Evolutionary conservation across 2,888 invertebrate genomes (phyloP), one percentile per base, ranked within the genome.

Genomic region (Fragum sueziense): DNA sequence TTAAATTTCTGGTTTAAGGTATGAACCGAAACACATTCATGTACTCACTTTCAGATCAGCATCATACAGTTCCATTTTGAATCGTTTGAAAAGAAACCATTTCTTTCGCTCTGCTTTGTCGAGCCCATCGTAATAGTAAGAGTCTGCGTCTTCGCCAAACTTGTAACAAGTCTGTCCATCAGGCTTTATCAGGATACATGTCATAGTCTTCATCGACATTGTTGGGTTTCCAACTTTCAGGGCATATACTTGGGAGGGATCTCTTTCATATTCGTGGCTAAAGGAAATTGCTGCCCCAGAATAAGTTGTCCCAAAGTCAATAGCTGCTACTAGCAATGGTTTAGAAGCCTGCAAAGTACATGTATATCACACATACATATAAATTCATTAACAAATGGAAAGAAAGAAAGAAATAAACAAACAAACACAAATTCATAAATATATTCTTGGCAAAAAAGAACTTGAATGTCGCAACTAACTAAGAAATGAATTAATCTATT

Each of bases 31-130:
- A n/a, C n/a, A n/a, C n/a, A n/a, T n/a, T n/a, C n/a, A n/a, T n/a
- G n/a, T n/a, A 47, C 47, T 47, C 47, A 47, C 47, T 47, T 47
- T 14, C 47, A 57, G 25, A 3, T 57, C 27, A 25, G 27, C 25
- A n/a, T 57, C 27, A 27, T 57, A 57, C 3, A 57, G 57, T 57
- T 57, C 11, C 57, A 57, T 57, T 57, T 57, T 57, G 27, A 57
- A 57, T 25, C 25, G 9, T 57, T 57, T 57, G 27, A 57, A 57
- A 27, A 57, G 27, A 25, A 27, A 57, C 57, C 57, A 57, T 7
- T 57, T n/a, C 3, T 57, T 57, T n/a, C 57, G 22, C 25, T 57
- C 57, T 14, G 9, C 27, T n/a, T 25, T 3, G 4, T 57, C 57
- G 1, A 57, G 57, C 2, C 25, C 57, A 4, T 57, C 57, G n/a